phyloP scores from a whole-genome alignment of 2,888 invertebrate species.

The Rotaria macrura region DNA sequence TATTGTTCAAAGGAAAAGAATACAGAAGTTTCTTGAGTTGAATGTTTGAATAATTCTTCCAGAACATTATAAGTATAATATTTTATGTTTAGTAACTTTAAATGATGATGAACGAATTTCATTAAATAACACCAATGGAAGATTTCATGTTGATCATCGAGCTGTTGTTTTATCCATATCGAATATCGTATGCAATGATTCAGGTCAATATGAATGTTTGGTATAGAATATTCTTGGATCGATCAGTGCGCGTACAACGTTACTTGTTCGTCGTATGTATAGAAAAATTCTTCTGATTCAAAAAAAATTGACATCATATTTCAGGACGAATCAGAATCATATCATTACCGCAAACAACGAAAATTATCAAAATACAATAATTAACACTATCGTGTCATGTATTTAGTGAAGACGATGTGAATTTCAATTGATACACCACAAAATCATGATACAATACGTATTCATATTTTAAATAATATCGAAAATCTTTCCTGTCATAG shows the following conservation, averaged over 20 bases:
- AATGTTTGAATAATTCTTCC: too few species aligned
- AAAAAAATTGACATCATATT: neutral
- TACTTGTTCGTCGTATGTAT: slow-evolving; percentile 80
- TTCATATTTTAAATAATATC: too few species aligned
- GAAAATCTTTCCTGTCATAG: too few species aligned
- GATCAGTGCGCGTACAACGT: slow-evolving; percentile 75
- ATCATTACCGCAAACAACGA: neutral
- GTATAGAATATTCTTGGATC: slow-evolving; percentile 80
- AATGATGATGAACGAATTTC: neutral
- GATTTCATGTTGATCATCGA: slow-evolving; percentile 55
- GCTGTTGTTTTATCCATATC: slow-evolving; percentile 72
- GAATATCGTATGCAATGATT: slow-evolving; percentile 69
- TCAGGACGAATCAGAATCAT: neutral
- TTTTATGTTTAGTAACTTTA: neutral
- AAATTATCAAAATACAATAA: neutral
- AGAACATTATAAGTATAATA: too few species aligned
- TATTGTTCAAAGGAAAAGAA: too few species aligned
- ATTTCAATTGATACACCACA: neutral
- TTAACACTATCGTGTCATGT: neutral
- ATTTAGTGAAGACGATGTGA: neutral
- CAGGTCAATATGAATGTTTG: slow-evolving; percentile 88
- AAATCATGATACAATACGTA: neutral
- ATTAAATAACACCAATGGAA: neutral
- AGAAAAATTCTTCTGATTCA: neutral
- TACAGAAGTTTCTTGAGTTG: too few species aligned